Evolutionary conservation across 2,797 vertebrate genomes (phyloP), one percentile per base, ranked within the genome.

Genomic region (Myripristis jacobus): DNA sequence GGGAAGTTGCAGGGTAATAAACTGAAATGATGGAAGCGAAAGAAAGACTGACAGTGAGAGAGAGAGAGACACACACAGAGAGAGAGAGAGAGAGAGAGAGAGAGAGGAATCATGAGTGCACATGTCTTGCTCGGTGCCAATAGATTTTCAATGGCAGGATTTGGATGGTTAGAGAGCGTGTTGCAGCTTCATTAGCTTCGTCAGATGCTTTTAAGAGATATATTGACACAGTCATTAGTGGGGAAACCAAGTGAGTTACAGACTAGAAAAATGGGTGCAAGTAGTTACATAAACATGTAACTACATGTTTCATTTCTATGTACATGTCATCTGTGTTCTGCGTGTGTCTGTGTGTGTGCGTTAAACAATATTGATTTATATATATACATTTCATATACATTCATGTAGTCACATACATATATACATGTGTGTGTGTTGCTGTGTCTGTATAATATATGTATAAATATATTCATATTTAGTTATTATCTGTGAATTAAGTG

Each of bases 141-240:
- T 80, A 27, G 80, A 84, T 89, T 79, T 76, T 74, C 77, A 83
- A 52, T 77, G 67, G n/a, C 65, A 54, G 71, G 50, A 64, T 66
- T 27, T 61, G 58, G 61, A 75, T 0, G 18, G 21, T 21, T 56
- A 56, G 55, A 13, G 46, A 62, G 53, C n/a, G 25, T 47, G 38
- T 34, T 6, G 38, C 77, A 34, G 76, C 70, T 77, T 82, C 74
- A 78, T 83, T 79, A 75, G 76, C 73, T 81, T 24, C 63, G 70
- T 83, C 82, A 83, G 59, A 83, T 52, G 47, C 71, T 79, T 60
- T 70, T 62, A 78, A 81, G 48, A 77, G 55, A 64, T 53, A 41
- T 81, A 89, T 82, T 69, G 81, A 80, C 73, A 15, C 44, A 50
- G 69, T 61, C 73, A 84, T 87, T 83, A 84, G 60, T n/a, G 62